Evolutionary conservation across 2,888 invertebrate species (phyloP).

Genomic region (Hypsopygia costalis): DNA sequence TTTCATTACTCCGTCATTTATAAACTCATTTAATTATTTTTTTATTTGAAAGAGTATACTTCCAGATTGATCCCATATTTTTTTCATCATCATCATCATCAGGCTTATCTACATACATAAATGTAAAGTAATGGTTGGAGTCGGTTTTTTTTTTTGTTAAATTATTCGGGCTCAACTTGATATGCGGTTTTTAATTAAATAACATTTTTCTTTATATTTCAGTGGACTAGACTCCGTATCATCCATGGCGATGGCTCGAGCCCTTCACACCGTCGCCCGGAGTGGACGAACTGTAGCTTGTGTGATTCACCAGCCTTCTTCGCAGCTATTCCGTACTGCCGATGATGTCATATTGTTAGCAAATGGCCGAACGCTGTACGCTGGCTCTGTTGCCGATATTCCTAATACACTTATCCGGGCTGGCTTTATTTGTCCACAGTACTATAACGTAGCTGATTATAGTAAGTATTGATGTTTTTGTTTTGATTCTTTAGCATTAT

Average conservation of each 20-base stretch:
- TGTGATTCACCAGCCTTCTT: conserved; percentile 90
- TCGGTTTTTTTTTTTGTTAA: too few relatives aligned
- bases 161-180: too few relatives aligned
- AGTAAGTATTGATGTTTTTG: too few relatives aligned
- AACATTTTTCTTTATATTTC: conserved; percentile 21
- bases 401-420: conserved; percentile 80
- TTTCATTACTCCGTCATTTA: too few relatives aligned
- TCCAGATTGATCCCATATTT: too few relatives aligned
- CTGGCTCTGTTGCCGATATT: conserved; percentile 82
- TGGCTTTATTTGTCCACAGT: conserved; percentile 85
- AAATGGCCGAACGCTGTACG: conserved; percentile 84
- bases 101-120: too few relatives aligned
- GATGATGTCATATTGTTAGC: conserved; percentile 86
- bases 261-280: conserved; percentile 82
- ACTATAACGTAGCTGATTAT: conserved; percentile 90
- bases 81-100: too few relatives aligned
- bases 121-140: too few relatives aligned
- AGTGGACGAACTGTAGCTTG: conserved; percentile 86
- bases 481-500: too few relatives aligned
- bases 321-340: conserved; percentile 86
- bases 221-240: conserved; percentile 84
- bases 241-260: conserved; percentile 83
- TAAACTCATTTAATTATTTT: too few relatives aligned
- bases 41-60: too few relatives aligned
- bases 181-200: too few relatives aligned